Evolutionary conservation across 2,888 invertebrate genomes (phyloP), one percentile per base, ranked within the genome.

Genomic region (Drosophila setosimentum): DNA sequence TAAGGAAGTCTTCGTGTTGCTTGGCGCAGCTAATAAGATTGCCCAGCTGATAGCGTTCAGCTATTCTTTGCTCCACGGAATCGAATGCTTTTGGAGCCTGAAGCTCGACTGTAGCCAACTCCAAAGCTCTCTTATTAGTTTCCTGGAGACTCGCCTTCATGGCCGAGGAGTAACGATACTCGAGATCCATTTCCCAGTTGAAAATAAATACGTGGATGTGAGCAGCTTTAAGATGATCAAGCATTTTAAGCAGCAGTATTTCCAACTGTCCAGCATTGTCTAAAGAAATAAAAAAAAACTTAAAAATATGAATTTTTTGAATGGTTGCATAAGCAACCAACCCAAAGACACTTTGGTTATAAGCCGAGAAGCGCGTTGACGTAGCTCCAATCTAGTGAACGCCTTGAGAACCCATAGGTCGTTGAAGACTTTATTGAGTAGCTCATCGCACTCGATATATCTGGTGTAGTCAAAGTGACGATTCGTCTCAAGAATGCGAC

Each of bases 181-280:
- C 87, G 2, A 67, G 59, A 40, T 89, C 89, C 76, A 91, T 89
- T 68, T 82, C 83, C 92, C 92, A 92, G 64, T 91, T 91, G 53
- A 86, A 91, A 0, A 82, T 80, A 55, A 87, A 63, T 7, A 92
- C 68, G 29, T 70, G 67, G 21, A 91, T 40, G 62, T 91, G 83
- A 16, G 83, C 72, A 16, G 89, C 76, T 29, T 91, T 91, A n/a
- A 92, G 64, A 58, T 76, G 78, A 7, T 85, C 86, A 13, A 69
- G 82, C 33, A 89, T 59, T 35, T 77, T 65, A 24, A 63, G 10
- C 58, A 92, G 30, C 27, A 84, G 42, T 0, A 35, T n/a, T 53
- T 87, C 84, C 58, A 91, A 40, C 7, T 57, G 57, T 29, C 58
- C 61, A 13, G 79, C 88, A 35, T 91, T 82, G 1, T 57, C 91